Base-by-base conservation (phyloP, 35 echinoderm and acorn worm species). In the Stichopus chloronotus region DNA sequence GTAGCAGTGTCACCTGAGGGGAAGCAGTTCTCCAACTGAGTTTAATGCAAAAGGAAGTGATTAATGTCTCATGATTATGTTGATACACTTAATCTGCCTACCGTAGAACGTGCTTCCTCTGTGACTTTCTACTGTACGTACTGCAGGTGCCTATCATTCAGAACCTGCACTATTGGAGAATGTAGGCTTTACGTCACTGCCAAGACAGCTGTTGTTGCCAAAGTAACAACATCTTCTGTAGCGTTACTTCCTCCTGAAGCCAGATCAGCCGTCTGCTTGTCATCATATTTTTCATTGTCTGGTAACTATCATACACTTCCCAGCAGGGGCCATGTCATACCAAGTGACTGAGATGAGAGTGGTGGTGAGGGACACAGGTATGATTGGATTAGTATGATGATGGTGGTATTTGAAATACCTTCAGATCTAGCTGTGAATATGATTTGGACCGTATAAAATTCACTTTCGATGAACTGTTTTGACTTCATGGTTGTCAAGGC, bases 1-100 rank as follows among this genome's bases (percentile, higher is more conserved):
- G 79, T 82, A 79, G 53, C 43, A 24, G 14, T 83, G 80, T 83
- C 80, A 83, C 25, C 43, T 83, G 80, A 83, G 79, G n/a, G 80
- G 80, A 83, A 56, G 55, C 80, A 83, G 53, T 43, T 55, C 80
- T 56, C 25, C 52, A 65, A 10, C n/a, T 16, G 17, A 56, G 9
- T 55, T 83, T 55, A 83, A 11, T 24, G 19, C 17, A 14, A 83
- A 56, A 83, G 80, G 80, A 83, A 83, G 53, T 83, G 80, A 83
- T 83, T 83, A 83, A 83, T 43, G 30, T 43, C 30, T 43, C 30
- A 43, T 43, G 30, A 43, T 43, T 43, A 43, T 43, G 3, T 43
- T 43, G 30, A 43, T 83, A 83, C 55, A 12, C 43, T 83, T 56
- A 83, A 43, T 14, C 52, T 0, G 52, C 12, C 14, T 17, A 9